Evolutionary conservation across 2,888 invertebrate genomes (phyloP).

Genomic region (Thymelicus acteon): DNA sequence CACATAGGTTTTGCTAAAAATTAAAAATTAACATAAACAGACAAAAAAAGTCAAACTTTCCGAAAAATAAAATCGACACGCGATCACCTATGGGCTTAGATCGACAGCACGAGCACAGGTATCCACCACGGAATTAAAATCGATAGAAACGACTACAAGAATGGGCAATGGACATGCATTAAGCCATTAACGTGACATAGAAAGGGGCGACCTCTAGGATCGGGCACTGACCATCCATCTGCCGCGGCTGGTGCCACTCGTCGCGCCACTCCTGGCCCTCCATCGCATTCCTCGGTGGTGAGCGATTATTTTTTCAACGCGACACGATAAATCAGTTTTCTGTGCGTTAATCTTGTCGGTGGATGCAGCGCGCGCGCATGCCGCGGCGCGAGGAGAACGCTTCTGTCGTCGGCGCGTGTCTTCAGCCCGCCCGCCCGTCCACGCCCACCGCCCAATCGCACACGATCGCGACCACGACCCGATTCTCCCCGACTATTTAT

Average conservation of each 20-base stretch:
- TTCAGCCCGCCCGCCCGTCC: conserved; percentile 66
- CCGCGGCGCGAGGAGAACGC: conserved; percentile 83
- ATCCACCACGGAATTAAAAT: neutral
- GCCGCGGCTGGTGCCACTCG: conserved; percentile 77
- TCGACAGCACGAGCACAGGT: neutral
- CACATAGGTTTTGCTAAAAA: too few species aligned
- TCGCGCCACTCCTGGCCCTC: conserved; percentile 82
- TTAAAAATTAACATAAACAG: too few species aligned
- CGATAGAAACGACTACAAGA: neutral
- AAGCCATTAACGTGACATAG: conserved; percentile 9
- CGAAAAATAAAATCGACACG: neutral
- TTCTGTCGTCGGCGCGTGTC: conserved; percentile 91
- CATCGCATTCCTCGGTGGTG: conserved; percentile 74
- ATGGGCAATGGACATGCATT: conserved; percentile 13
- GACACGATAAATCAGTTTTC: conserved; percentile 82
- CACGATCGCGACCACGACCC: conserved; percentile 36
- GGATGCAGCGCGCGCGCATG: conserved; percentile 62
- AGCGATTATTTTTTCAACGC: conserved; percentile 82
- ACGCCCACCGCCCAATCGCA: conserved; percentile 47
- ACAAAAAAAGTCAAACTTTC: too few species aligned
- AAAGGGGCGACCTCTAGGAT: conserved; percentile 31
- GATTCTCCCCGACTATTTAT: conserved; percentile 59
- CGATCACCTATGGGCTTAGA: neutral
- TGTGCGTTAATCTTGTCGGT: conserved; percentile 67
- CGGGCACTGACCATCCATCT: conserved; percentile 75